phyloP scores from a whole-genome alignment of 2,113 vertebrate genomes.

The Psittacula cyanocephala region DNA sequence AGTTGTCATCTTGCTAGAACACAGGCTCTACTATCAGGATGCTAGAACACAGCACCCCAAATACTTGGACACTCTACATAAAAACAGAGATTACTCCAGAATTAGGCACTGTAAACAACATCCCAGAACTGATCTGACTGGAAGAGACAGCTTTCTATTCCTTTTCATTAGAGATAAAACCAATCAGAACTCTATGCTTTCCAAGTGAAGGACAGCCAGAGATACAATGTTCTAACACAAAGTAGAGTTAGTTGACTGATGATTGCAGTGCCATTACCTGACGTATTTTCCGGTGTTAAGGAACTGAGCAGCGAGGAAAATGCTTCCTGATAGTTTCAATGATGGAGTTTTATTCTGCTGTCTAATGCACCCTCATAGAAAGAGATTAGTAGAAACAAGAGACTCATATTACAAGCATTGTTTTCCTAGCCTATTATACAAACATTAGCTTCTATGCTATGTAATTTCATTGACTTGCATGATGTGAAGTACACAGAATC shows the following conservation, averaged over 20 bases:
- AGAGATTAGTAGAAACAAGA: neutral
- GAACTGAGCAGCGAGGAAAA: fast-evolving
- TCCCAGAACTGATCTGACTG: neutral
- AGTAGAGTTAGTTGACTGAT: neutral
- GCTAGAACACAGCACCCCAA: neutral
- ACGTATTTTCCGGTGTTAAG: neutral
- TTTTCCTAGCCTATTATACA: neutral
- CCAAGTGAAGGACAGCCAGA: neutral
- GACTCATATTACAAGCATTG: neutral
- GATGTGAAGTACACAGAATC: neutral
- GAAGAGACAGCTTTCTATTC: neutral
- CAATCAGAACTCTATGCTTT: neutral
- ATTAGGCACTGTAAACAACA: neutral
- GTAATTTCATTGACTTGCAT: neutral
- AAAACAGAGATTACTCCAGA: neutral
- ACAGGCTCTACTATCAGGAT: neutral
- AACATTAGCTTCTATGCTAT: neutral
- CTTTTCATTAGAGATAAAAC: neutral
- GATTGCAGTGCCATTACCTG: neutral
- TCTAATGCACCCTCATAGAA: neutral
- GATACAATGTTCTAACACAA: neutral
- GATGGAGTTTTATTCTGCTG: neutral
- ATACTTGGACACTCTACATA: neutral
- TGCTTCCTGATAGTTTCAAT: neutral
- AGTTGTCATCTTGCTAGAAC: neutral